Evolutionary conservation across 1,140 invertebrate genomes (phyloP).

Genomic region (Dinoponera quadriceps): DNA sequence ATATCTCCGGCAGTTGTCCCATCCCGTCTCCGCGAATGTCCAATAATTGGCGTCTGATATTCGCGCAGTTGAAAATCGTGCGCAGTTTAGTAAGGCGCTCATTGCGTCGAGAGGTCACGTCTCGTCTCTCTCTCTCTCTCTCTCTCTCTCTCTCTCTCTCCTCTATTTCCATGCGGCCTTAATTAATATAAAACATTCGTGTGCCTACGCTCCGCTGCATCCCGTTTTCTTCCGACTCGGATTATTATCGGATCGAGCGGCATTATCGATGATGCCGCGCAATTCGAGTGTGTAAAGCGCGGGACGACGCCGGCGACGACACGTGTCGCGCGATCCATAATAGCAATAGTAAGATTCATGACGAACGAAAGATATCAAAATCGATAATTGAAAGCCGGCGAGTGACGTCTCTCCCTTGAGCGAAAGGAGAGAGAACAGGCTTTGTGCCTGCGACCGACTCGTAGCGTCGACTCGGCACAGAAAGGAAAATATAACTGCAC

Average conservation of each 20-base stretch:
- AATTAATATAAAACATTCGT: conserved; percentile 62
- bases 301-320: not conserved
- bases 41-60: conserved; percentile 48
- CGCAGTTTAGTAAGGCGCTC: conserved; percentile 23
- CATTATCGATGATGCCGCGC: not conserved
- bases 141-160: too few species aligned
- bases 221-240: not conserved
- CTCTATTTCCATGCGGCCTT: conserved; percentile 47
- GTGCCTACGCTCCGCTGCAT: conserved; percentile 22
- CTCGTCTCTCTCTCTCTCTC: too few species aligned
- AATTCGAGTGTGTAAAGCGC: not conserved
- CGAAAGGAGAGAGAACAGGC: too few species aligned
- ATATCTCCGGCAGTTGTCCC: not conserved
- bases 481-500: not conserved
- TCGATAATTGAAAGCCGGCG: not conserved
- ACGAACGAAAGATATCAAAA: not conserved
- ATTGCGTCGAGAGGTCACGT: not conserved
- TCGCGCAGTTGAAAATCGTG: conserved; percentile 32
- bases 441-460: too few species aligned
- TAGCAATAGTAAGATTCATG: conserved; percentile 8
- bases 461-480: not conserved
- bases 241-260: not conserved
- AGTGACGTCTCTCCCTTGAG: not conserved
- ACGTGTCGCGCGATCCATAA: not conserved
- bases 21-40: not conserved